Evolutionary conservation across 2,797 vertebrate genomes (phyloP).

Genomic region (Halcyon chelicuti): DNA sequence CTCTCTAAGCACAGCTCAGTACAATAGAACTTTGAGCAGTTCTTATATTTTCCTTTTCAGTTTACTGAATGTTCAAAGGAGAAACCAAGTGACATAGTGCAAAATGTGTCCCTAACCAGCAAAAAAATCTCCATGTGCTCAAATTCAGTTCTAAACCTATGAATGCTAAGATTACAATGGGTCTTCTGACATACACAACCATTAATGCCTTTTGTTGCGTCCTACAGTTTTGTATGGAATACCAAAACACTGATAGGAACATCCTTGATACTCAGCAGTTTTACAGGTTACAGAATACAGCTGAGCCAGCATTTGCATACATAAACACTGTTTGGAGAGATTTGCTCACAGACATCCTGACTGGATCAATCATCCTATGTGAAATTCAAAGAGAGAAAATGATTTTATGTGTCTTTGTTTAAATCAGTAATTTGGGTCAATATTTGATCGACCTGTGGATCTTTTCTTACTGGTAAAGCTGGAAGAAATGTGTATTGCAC

Average conservation of each 20-base stretch:
- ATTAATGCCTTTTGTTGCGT: neutral
- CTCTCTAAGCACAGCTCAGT: neutral
- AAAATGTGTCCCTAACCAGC: neutral
- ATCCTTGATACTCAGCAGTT: neutral
- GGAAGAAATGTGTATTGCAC: neutral
- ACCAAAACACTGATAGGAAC: neutral
- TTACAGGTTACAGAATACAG: neutral
- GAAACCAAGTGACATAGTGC: neutral
- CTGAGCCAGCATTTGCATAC: neutral
- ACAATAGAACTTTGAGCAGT: neutral
- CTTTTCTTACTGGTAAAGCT: neutral
- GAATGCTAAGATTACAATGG: neutral
- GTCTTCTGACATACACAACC: neutral
- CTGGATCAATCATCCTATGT: neutral
- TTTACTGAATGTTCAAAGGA: neutral
- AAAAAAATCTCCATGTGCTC: fast-evolving
- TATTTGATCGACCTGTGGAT: neutral
- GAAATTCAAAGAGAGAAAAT: neutral
- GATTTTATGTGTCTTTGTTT: neutral
- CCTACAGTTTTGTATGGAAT: neutral
- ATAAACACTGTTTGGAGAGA: neutral
- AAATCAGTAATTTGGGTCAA: constrained; percentile 2
- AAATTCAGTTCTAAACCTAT: neutral
- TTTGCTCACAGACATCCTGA: neutral
- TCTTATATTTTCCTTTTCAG: neutral